Evolutionary conservation across 2,888 invertebrate species (phyloP).

Genomic region (Dromius quadrimaculatus): DNA sequence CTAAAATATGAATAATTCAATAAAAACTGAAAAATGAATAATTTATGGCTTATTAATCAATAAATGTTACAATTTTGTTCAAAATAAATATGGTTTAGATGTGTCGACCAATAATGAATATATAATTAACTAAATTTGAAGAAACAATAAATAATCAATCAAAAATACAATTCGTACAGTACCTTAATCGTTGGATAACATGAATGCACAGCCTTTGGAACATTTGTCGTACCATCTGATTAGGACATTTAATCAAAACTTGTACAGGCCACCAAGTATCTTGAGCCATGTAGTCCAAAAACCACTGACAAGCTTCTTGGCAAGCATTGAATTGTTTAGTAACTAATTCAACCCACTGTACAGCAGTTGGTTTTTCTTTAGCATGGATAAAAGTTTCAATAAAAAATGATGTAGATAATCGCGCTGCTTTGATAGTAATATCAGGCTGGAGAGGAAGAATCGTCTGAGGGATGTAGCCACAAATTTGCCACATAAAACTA

Average conservation of each 20-base stretch:
- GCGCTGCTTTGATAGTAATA: slow-evolving; percentile 86
- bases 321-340: slow-evolving; percentile 96
- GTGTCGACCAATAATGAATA: too few relatives aligned
- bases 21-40: too few relatives aligned
- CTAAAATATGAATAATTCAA: slow-evolving; percentile 61
- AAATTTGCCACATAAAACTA: slow-evolving; percentile 97
- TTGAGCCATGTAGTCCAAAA: slow-evolving; percentile 91
- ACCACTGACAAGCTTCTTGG: slow-evolving; percentile 91
- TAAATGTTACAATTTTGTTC: not conserved
- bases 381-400: slow-evolving; percentile 97
- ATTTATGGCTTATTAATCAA: too few relatives aligned
- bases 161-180: too few relatives aligned
- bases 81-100: too few relatives aligned
- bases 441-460: slow-evolving; percentile 82
- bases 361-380: slow-evolving; percentile 97
- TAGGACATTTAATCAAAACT: slow-evolving; percentile 92
- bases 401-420: slow-evolving; percentile 93
- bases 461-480: slow-evolving; percentile 92
- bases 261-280: slow-evolving; percentile 97
- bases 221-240: slow-evolving; percentile 97
- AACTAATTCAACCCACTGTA: slow-evolving; percentile 94
- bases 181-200: slow-evolving; percentile 91
- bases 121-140: too few relatives aligned
- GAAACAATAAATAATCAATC: not conserved
- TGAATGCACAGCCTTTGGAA: slow-evolving; percentile 95